Base-by-base conservation (phyloP, 1,140 invertebrate genomes). In the Cheumatopsyche charites region DNA sequence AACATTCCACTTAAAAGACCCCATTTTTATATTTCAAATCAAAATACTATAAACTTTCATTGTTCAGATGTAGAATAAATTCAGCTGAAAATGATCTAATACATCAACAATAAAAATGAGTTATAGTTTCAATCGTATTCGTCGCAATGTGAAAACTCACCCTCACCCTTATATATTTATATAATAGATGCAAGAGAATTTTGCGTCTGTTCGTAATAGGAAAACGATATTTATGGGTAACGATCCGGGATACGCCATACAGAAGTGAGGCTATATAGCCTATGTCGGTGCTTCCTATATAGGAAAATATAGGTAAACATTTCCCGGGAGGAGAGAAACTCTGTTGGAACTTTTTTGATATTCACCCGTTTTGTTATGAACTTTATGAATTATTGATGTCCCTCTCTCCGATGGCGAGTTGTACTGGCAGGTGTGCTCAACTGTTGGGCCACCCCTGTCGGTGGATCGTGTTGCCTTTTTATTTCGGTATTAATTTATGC, bases 301-400 rank as follows among this genome's bases (percentile, higher is more conserved):
- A 36, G 29, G 29, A 36, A 36, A 52, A 67, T 68, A 68, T 55
- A 26, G 47, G 66, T 12, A 55, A 42, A 68, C 66, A 68, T 68
- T 68, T 68, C 47, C 66, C 47, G 66, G n/a, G 47, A 68, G 66
- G 29, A 26, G 66, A 7, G 65, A 2, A 67, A 42, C 62, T 45
- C 43, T 17, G 26, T n/a, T 13, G 29, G 43, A 45, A 47, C 25
- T 68, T 68, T 68, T 67, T 67, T 68, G 45, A 68, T 55, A 68
- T 68, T 68, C 66, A 68, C 66, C 66, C 66, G 47, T 68, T 68
- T 68, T 68, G 66, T 68, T 68, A 68, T 68, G 66, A 68, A 68
- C 23, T 68, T 68, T 68, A 68, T 68, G 66, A 68, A 68, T 68
- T 68, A 68, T 68, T 68, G 47, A 68, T 68, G 47, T 55, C 49